phyloP scores from a whole-genome alignment of 1,140 invertebrate genomes.

The Atta texana region DNA sequence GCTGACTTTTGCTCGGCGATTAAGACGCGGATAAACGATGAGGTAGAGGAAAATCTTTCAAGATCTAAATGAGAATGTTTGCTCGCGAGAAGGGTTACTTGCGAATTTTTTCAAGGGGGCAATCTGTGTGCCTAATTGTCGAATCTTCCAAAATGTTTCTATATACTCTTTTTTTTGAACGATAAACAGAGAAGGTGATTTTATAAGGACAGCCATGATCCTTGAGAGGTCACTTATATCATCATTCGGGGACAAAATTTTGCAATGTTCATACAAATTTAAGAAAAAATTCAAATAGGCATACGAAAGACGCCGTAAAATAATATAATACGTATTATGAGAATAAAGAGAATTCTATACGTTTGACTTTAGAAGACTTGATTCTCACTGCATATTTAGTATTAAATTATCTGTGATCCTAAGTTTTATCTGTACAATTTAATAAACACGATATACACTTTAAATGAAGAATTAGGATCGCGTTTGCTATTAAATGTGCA shows the following conservation, averaged over 20 bases:
- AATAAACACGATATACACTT: not conserved
- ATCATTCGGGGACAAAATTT: not conserved
- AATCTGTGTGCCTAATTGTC: constrained; percentile 45
- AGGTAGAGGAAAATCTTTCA: not conserved
- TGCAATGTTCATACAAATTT: constrained; percentile 1
- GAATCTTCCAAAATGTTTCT: constrained; percentile 59
- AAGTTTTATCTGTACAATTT: not conserved
- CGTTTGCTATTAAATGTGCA: constrained; percentile 15
- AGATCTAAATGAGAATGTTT: not conserved
- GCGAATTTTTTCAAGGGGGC: not conserved
- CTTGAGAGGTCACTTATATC: not conserved
- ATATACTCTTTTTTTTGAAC: constrained; percentile 20
- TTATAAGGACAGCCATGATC: not conserved
- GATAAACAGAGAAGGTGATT: not conserved
- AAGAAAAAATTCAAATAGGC: not conserved
- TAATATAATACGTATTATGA: not conserved
- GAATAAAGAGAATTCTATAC: not conserved
- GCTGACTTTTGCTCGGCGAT: not conserved
- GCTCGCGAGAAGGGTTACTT: not conserved
- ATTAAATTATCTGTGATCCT: not conserved
- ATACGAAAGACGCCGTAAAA: not conserved
- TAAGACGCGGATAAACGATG: not conserved
- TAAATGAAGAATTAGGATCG: not conserved
- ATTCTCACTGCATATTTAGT: constrained; percentile 9
- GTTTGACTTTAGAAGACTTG: not conserved